A percentile compares a stretch with the other conserved stretches of the same genome.
Evolutionary conservation across 1,140 invertebrate species (phyloP).

Genomic region (Diorhabda elongata): DNA sequence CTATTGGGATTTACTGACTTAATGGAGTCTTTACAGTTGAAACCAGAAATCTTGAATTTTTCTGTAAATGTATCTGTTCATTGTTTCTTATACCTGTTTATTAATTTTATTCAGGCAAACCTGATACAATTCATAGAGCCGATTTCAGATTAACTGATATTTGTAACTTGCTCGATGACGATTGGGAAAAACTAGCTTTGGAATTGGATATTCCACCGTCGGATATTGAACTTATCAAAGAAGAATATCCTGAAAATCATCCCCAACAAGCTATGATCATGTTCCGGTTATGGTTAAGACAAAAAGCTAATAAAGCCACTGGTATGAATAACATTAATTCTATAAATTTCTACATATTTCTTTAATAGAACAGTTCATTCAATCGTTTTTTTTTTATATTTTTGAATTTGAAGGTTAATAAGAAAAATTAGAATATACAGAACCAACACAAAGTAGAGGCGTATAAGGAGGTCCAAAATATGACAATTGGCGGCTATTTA

Average conservation of each 20-base stretch:
- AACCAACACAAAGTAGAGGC: too few relatives aligned
- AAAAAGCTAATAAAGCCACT: constrained; percentile 61
- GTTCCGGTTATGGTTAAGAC: constrained; percentile 63
- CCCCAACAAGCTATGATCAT: constrained; percentile 74
- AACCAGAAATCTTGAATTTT: not conserved
- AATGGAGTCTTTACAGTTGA: not conserved
- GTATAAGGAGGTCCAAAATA: too few relatives aligned
- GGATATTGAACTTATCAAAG: constrained; percentile 69
- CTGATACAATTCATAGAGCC: constrained; percentile 68
- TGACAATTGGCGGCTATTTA: too few relatives aligned
- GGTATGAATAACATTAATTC: constrained; percentile 44
- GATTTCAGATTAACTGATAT: constrained; percentile 75
- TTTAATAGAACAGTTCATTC: not conserved
- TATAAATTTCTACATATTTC: not conserved
- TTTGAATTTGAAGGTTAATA: too few relatives aligned
- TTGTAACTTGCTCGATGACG: constrained; percentile 68
- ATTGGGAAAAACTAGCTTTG: constrained; percentile 70
- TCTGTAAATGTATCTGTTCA: not conserved
- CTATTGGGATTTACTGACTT: not conserved
- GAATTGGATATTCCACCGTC: constrained; percentile 64
- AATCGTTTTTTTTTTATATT: not conserved
- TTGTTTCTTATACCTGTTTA: not conserved
- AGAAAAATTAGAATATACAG: too few relatives aligned
- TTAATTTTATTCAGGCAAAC: constrained; percentile 46
- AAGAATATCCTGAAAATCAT: constrained; percentile 64